phyloP scores from a whole-genome alignment of 2,113 vertebrate species.

The Mobula hypostoma region DNA sequence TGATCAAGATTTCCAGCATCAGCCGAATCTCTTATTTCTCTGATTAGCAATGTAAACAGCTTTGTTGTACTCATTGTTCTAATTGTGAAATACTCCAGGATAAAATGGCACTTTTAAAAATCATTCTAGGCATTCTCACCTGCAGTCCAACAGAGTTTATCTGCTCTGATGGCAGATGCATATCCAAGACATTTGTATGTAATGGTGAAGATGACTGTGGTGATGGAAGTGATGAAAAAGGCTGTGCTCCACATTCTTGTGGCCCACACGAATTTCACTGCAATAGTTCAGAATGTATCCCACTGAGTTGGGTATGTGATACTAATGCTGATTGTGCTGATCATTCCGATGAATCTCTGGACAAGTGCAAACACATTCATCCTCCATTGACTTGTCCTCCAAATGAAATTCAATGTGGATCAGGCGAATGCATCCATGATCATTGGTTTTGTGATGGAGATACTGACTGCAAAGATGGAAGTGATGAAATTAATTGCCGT shows the following conservation, averaged over 20 bases:
- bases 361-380: not conserved
- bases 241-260: not conserved
- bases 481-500: constrained; percentile 36
- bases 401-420: not conserved
- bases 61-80: not conserved
- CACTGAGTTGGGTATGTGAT: constrained; percentile 16
- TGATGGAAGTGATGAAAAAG: constrained; percentile 37
- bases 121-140: not conserved
- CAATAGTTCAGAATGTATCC: constrained; percentile 27
- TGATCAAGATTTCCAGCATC: no score
- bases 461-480: constrained; percentile 34
- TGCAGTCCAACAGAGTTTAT: constrained; percentile 25
- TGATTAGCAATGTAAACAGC: not conserved
- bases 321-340: not conserved
- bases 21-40: no score
- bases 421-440: constrained; percentile 34
- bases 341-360: constrained; percentile 3
- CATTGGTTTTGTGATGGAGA: constrained; percentile 37
- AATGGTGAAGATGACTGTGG: constrained; percentile 35
- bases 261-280: constrained; percentile 17
- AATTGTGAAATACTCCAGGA: not conserved
- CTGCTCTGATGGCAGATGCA: constrained; percentile 15
- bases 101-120: not conserved
- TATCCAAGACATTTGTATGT: constrained; percentile 26
- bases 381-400: not conserved